Evolutionary conservation across 2,888 invertebrate species (phyloP), one percentile per base, ranked within the genome.

Genomic region (Cancer borealis): DNA sequence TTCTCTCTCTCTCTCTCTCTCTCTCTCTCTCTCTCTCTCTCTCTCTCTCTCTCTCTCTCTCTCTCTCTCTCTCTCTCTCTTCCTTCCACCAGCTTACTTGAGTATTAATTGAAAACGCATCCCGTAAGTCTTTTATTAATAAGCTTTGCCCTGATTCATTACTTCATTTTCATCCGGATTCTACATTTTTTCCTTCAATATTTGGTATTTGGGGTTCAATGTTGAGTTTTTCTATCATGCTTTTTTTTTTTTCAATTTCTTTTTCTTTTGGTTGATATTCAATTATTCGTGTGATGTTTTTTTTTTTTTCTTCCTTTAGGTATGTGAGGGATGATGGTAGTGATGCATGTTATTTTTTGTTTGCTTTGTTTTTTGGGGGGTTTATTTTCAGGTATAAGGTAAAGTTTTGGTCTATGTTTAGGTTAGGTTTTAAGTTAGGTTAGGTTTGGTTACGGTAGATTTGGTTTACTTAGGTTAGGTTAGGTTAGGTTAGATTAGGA

Each of bases 31-130:
- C 60, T 60, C 60, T 60, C 60, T 60, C 60, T 60, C 60, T 60
- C 60, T 60, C 60, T 60, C 60, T 60, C 60, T 60, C 60, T 60
- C 60, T 60, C 60, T 60, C 60, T 60, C 60, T 60, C 60, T 60
- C 60, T 60, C 60, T 60, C 60, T 66, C 66, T 66, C 66, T 66
- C 66, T 66, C 66, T 66, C 66, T 66, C 66, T 60, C 66, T 66
- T 17, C 17, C 66, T 66, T 4, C 17, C 66, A 66, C 17, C 21
- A 12, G 21, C 21, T 17, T 66, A 17, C 66, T 21, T 66, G 10
- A 54, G 54, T 54, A 54, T 54, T 54, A 54, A 54, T 54, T 54
- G 54, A 54, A 54, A 54, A 54, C 54, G 54, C 54, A 8, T 14
- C 12, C 14, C 54, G 54, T 54, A 54, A 54, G 54, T 54, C 21